Base-by-base conservation (phyloP, 2,888 invertebrate genomes). In the Andricus curvator region DNA sequence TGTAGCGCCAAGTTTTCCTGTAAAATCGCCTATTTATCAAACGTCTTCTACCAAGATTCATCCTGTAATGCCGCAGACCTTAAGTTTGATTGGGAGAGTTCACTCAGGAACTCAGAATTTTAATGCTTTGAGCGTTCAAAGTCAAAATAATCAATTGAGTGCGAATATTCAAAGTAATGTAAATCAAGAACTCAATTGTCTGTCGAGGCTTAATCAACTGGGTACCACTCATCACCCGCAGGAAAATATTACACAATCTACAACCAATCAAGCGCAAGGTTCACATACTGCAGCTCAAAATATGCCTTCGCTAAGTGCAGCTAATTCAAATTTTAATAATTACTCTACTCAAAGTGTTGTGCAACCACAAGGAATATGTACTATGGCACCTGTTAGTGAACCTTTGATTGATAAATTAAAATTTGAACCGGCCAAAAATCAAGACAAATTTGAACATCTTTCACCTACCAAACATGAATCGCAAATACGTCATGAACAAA, bases 31-130 rank as follows among this genome's bases (percentile, higher is more conserved):
- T 90, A 96, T 96, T 86, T 96, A 96, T 93, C 96, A 96, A 93
- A 96, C 96, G 84, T 96, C 96, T 80, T 96, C 96, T 88, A 96
- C 96, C 88, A 96, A 96, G 93, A 96, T 96, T 83, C 96, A 96
- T 93, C 96, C 96, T 76, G 96, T 96, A 84, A 96, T 96, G 93
- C 96, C 96, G 76, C 96, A 96, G 93, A 96, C 96, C 44, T 94
- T 96, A 79, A 93, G 93, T 82, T 84, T 92, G 17, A 90, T 93
- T 48, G 89, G 92, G 15, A 88, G 92, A n/a, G 91, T 91, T 8
- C 88, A 90, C 60, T 81, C 85, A 11, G 81, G 85, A 83, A 9
- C 74, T 78, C 81, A 84, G 80, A 80, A 82, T 56, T 82, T 84
- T 78, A 48, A 85, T 81, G 76, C 84, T 78, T 56, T 56, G 13